Evolutionary conservation across 2,113 vertebrate species (phyloP).

Genomic region (Triplophysa rosa): DNA sequence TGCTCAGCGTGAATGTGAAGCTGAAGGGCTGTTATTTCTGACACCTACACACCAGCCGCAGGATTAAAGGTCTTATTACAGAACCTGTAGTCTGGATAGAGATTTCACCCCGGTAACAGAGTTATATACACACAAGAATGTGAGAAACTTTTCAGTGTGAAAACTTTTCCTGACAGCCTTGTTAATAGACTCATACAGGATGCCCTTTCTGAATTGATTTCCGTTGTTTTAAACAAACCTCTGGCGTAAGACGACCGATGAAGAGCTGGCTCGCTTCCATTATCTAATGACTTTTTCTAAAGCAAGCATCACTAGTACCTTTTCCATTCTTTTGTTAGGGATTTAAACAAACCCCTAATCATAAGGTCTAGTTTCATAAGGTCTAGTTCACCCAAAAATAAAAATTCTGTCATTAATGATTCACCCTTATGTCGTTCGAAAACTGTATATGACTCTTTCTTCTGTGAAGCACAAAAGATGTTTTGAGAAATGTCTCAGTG

Average conservation of each 20-base stretch:
- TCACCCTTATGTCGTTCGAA: too few relatives aligned
- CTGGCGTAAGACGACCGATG: background rate
- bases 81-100: background rate
- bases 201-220: constrained; percentile 3
- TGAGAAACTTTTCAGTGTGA: background rate
- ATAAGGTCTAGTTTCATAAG: too few relatives aligned
- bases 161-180: background rate
- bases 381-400: too few relatives aligned
- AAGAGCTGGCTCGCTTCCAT: background rate
- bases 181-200: background rate
- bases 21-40: background rate
- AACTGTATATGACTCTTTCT: too few relatives aligned
- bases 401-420: too few relatives aligned
- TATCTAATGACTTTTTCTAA: background rate
- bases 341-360: too few relatives aligned
- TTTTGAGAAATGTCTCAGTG: too few relatives aligned
- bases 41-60: constrained; percentile 23
- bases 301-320: too few relatives aligned
- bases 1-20: background rate
- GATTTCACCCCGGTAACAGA: background rate
- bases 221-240: background rate
- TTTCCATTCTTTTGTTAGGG: too few relatives aligned
- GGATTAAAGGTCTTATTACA: background rate
- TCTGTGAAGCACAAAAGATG: too few relatives aligned
- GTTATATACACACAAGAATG: background rate